Evolutionary conservation across 1,140 invertebrate species (phyloP).

Genomic region (Teleopsis dalmanni): DNA sequence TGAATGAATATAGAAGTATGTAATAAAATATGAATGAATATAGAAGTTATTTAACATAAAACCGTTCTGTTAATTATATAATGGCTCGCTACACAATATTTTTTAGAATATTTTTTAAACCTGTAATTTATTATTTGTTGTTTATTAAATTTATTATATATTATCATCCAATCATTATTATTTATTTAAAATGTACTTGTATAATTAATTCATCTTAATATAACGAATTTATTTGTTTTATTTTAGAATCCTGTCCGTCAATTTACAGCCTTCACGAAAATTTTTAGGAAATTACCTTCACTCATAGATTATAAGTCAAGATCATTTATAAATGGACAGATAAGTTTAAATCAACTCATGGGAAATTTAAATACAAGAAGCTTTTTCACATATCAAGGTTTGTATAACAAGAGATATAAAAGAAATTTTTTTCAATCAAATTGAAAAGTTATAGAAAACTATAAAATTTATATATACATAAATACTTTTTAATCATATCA

Average conservation of each 20-base stretch:
- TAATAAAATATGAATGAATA: too few relatives aligned
- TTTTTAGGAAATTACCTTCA: conserved; percentile 4
- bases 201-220: background rate
- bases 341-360: conserved; percentile 19
- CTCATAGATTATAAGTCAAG: background rate
- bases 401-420: background rate
- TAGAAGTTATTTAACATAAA: background rate
- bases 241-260: background rate
- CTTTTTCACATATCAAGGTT: conserved; percentile 30
- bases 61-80: background rate
- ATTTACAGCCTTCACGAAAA: conserved; percentile 1
- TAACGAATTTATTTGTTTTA: background rate
- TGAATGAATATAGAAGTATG: too few relatives aligned
- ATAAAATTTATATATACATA: too few relatives aligned
- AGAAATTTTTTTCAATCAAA: background rate
- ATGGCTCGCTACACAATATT: too few relatives aligned
- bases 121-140: too few relatives aligned
- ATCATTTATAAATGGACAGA: conserved; percentile 4
- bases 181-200: background rate
- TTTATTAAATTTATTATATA: too few relatives aligned
- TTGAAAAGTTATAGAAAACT: too few relatives aligned
- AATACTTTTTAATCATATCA: too few relatives aligned
- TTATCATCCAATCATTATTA: too few relatives aligned
- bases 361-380: conserved; percentile 18
- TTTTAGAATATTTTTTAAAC: too few relatives aligned